Base-by-base conservation (phyloP, 2,797 vertebrate species). In the Centroberyx gerrardi region DNA sequence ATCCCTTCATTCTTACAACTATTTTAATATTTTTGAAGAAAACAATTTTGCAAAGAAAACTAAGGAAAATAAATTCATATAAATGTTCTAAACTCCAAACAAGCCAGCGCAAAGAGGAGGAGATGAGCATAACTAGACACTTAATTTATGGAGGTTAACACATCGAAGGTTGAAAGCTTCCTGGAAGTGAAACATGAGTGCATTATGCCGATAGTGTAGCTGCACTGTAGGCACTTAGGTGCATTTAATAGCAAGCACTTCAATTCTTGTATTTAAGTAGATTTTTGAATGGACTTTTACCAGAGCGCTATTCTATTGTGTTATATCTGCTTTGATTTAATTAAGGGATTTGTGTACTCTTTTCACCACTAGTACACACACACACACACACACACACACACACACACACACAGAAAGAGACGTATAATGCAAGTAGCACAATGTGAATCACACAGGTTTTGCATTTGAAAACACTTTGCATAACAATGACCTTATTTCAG, bases 131-230 rank as follows among this genome's bases (percentile, higher is more conserved):
- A 76, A 80, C 64, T 62, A 63, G 59, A 62, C 36, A 71, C 29
- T 74, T 78, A 61, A 81, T 88, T 83, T 76, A 83, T 83, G 74
- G 62, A 71, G 48, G 69, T 87, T 87, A 91, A 90, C 56, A 12
- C 71, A 58, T 65, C 68, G 44, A 49, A 79, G 79, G 77, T 73
- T 79, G 76, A 92, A 88, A 90, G 90, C 92, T 92, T 91, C 86
- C 85, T 88, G 90, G 81, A 87, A 77, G 78, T 81, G 82, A 86
- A 90, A 90, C 72, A 71, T 31, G 78, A 90, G 87, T 17, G 59
- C 76, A 7, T 74, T 9, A 3, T 52, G 66, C 68, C 84, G 82
- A 44, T 29, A 46, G 17, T 64, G 62, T 15, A 36, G 38, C 40
- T 15, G 18, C 17, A 84, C 68, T 81, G 80, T 76, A 66, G 4